Base-by-base conservation (phyloP, 2,797 vertebrate species). In the Caiman crocodilus region DNA sequence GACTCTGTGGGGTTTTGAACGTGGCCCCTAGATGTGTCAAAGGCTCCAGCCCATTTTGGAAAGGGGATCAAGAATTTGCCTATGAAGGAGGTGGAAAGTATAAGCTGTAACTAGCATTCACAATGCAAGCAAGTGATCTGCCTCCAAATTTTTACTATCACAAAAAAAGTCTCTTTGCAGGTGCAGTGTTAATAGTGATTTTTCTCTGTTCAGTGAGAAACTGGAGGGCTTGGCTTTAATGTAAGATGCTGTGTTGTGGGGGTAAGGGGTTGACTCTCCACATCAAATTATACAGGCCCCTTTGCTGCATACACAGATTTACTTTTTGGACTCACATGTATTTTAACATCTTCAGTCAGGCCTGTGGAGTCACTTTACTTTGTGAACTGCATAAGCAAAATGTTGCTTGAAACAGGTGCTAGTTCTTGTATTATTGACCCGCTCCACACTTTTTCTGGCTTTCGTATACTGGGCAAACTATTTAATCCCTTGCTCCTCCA, bases 361-460 rank as follows among this genome's bases (percentile, higher is more conserved):
- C 2, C 84, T 81, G 76, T 55, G 13, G 16, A 67, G 61, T 35
- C 55, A 32, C 26, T 79, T 2, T 0, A 42, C 63, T 60, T 1
- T 0, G 0, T 20, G 61, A 67, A 56, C 79, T 79, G 59, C 5
- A 32, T 35, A 2, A 58, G 59, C 84, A 26, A 30, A 58, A 25
- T n/a, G 73, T 59, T 42, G 56, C 64, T 76, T 85, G 4, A 2
- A 11, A 4, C 35, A 65, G 8, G 80, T 73, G 30, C 60, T 74
- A 1, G 5, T 30, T 5, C 6, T 5, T 12, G 0, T 20, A n/a
- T 55, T 84, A 13, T 59, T 83, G n/a, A 56, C 0, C 20, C 76
- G 64, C 67, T 71, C 79, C 8, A 3, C 0, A 6, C 0, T 1
- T 25, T 90, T 35, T 76, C 50, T n/a, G 28, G 32, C 26, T 23